Evolutionary conservation across 2,797 vertebrate genomes (phyloP).

Genomic region (Ceryle rudis): DNA sequence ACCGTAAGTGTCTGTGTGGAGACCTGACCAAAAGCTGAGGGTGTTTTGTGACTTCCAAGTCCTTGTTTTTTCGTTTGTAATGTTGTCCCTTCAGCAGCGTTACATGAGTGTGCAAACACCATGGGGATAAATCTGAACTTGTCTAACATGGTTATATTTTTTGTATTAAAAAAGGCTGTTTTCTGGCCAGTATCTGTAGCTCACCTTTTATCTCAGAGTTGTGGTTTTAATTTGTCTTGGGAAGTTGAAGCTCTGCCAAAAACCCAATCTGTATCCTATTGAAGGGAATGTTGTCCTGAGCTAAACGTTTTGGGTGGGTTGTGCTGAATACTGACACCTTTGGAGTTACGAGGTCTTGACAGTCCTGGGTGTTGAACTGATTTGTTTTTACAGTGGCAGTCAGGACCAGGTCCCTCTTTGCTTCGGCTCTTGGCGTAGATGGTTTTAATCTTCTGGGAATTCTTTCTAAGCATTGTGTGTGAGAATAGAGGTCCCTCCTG

Average conservation of each 20-base stretch:
- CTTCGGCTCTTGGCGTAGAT: not conserved
- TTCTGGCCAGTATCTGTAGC: not conserved
- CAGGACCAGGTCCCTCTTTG: not conserved
- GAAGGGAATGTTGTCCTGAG: not conserved
- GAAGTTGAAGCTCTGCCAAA: not conserved
- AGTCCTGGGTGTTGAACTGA: not conserved
- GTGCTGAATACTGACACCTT: not conserved
- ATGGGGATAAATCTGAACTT: not conserved
- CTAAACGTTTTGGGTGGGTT: not conserved
- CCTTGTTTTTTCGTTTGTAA: not conserved
- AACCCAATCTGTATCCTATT: rapidly evolving
- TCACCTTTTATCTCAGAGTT: not conserved
- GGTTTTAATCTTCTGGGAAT: not conserved
- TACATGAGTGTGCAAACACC: rapidly evolving
- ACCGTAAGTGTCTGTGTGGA: not conserved
- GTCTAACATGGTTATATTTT: not conserved
- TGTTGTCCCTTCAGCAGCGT: not conserved
- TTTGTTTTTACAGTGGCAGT: not conserved
- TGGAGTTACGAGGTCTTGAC: not conserved
- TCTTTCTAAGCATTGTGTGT: not conserved
- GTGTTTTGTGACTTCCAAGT: not conserved
- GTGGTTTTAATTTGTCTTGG: not conserved
- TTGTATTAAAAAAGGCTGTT: not conserved
- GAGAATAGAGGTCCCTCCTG: not conserved
- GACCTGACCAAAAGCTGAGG: not conserved